Base-by-base conservation (phyloP, 2,797 vertebrate genomes). In the Sebastes steindachneri region DNA sequence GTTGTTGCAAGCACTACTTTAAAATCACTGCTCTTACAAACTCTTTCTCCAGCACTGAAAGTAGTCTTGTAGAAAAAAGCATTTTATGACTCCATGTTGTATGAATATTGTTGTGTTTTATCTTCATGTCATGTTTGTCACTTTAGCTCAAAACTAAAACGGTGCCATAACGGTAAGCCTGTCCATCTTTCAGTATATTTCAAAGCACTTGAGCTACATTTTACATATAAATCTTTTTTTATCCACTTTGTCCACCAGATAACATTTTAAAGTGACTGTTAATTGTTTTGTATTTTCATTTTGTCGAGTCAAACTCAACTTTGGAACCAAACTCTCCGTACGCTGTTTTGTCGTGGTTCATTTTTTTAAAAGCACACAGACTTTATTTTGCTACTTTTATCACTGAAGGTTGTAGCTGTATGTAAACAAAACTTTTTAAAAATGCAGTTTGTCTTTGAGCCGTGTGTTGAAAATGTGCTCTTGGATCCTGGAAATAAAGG, bases 401-500 rank as follows among this genome's bases (percentile, higher is more conserved):
- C 93, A 88, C 87, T 86, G 75, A 82, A 79, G 60, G 77, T 92
- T n/a, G 45, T 88, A 67, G 86, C 59, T 78, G 84, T 90, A 53
- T 58, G 73, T 72, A 15, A 70, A 78, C 19, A 51, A 66, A 31
- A 57, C 19, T 60, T 80, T 83, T 75, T 25, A 26, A 57, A 77
- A 62, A 86, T 90, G 85, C 84, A 85, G 75, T 94, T 77, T 91
- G 86, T 92, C 78, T 88, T 75, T 69, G 88, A 91, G 89, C 83
- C 72, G 69, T 76, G 86, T 93, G 86, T 92, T 64, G 31, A 87
- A 72, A 81, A 86, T 93, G 85, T 93, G 88, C 77, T 87, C 79
- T 92, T 73, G 75, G 82, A 80, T 93, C 89, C 86, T 90, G 87
- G 59, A 92, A 95, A 94, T 94, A 95, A 96, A 96, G 67, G 90